phyloP scores from a whole-genome alignment of 2,888 invertebrate genomes.

The Chaetogeoica ovagalla region DNA sequence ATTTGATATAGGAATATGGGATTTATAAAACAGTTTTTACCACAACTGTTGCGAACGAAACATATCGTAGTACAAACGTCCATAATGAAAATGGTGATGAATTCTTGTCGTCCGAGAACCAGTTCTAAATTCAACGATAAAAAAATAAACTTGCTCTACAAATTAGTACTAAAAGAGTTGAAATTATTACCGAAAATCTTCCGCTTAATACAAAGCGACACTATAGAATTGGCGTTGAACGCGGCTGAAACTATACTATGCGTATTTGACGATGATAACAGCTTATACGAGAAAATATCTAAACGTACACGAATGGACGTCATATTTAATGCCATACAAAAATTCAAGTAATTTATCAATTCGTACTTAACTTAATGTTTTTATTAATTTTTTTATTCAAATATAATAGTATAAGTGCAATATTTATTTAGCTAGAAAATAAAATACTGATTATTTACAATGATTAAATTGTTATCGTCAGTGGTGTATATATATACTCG shows the following conservation, averaged over 20 bases:
- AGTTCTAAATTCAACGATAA: not conserved
- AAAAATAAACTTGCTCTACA: not conserved
- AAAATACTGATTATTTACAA: not conserved
- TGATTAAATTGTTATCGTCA: not conserved
- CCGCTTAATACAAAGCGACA: not conserved
- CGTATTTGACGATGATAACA: not conserved
- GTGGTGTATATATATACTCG: not conserved
- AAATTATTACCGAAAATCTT: not conserved
- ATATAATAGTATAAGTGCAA: not conserved
- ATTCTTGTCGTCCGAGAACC: conserved; percentile 19
- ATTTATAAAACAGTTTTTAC: not conserved
- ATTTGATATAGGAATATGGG: conserved; percentile 9
- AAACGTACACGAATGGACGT: conserved; percentile 4
- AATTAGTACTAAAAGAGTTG: not conserved
- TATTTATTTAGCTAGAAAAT: not conserved
- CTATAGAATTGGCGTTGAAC: not conserved
- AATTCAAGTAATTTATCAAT: conserved; percentile 19
- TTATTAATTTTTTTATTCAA: too few relatives aligned
- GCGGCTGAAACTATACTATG: conserved; percentile 20
- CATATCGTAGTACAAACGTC: not conserved
- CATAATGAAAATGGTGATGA: not conserved
- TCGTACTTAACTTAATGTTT: too few relatives aligned
- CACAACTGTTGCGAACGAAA: not conserved
- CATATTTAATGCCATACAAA: not conserved
- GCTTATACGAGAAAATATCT: not conserved